Conservation (phyloP, 2,113 vertebrate genomes). For the Leucosticte australis region DNA sequence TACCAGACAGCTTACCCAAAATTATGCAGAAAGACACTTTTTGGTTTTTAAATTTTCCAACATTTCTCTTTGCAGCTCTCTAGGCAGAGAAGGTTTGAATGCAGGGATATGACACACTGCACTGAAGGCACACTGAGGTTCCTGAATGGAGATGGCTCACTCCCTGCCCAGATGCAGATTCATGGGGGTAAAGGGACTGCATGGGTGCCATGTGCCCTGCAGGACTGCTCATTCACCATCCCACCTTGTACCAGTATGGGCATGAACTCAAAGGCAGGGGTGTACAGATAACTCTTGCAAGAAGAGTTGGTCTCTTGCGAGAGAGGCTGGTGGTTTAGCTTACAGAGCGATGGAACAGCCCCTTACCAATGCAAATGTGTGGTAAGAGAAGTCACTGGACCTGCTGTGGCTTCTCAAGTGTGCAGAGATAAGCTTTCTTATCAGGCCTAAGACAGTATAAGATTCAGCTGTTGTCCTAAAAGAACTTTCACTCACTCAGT, state of each 20-base stretch:
- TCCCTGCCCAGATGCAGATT: neutral
- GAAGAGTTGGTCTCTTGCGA: neutral
- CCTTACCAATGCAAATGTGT: neutral
- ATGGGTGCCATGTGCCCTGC: neutral
- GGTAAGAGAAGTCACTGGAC: neutral
- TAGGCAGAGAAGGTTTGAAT: neutral
- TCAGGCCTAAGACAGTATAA: neutral
- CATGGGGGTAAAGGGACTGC: neutral
- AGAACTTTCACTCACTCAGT: neutral
- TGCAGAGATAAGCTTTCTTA: constrained; percentile 4
- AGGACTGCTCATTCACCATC: neutral
- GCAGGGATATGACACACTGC: neutral
- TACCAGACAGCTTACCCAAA: neutral
- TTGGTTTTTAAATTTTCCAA: neutral
- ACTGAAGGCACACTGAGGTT: neutral
- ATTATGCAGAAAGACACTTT: neutral
- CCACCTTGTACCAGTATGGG: neutral
- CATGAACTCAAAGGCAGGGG: neutral
- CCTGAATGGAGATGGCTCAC: neutral
- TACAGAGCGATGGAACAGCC: neutral
- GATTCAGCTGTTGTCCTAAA: neutral
- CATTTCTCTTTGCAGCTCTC: neutral
- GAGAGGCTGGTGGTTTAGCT: neutral
- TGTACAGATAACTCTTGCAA: neutral
- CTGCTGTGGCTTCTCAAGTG: neutral